These are phyloP conservation scores for Calliopsis andreniformis DNA, from an alignment of 1,140 invertebrate genomes.

Conservation along the genomic window DNA sequence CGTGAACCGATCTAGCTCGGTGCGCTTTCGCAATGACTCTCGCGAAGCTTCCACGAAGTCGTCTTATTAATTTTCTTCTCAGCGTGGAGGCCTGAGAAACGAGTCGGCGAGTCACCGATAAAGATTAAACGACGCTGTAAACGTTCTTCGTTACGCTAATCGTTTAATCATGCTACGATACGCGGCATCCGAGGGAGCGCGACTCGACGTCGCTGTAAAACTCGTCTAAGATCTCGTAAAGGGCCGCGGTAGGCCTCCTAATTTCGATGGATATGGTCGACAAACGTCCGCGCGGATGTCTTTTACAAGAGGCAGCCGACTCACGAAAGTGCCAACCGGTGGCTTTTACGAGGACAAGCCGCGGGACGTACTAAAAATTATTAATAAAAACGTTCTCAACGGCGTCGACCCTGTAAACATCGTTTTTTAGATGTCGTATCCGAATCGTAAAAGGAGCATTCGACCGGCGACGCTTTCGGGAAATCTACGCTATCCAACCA, in stretches of 20 bases:
- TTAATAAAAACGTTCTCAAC: conserved; percentile 74
- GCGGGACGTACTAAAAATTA: conserved; percentile 69
- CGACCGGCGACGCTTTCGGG: neutral
- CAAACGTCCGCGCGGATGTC: conserved; percentile 32
- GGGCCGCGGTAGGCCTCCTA: conserved; percentile 44
- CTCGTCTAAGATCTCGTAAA: conserved; percentile 55
- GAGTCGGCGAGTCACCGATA: conserved; percentile 31
- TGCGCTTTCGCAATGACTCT: too few relatives aligned
- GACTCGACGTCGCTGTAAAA: conserved; percentile 48
- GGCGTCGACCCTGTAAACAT: conserved; percentile 67
- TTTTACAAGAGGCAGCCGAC: conserved; percentile 19
- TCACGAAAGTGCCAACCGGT: conserved; percentile 54
- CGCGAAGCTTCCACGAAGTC: neutral
- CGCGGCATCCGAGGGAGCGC: conserved; percentile 19
- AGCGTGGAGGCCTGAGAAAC: too few relatives aligned
- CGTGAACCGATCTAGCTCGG: neutral
- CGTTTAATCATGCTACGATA: conserved; percentile 56
- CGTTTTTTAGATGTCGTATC: conserved; percentile 60
- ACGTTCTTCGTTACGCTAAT: conserved; percentile 58
- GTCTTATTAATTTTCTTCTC: conserved; percentile 1
- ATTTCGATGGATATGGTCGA: conserved; percentile 51
- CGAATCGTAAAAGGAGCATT: conserved; percentile 66
- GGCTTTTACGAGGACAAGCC: conserved; percentile 52
- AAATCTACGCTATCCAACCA: conserved; percentile 34
- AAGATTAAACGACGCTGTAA: conserved; percentile 52